phyloP scores from a whole-genome alignment of 2,888 invertebrate species.

The Eurois occulta region DNA sequence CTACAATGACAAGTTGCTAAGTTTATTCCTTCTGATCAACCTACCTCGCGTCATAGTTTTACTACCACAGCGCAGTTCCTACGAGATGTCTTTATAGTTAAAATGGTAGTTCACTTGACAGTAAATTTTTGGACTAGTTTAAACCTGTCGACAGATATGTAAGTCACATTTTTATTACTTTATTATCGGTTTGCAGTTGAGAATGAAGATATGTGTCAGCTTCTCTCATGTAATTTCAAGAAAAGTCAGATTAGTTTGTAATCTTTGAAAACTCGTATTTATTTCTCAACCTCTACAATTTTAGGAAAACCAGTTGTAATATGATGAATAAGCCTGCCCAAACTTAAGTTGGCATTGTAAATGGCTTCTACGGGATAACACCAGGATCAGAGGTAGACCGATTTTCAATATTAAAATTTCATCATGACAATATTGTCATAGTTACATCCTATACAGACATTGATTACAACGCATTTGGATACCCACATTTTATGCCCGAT shows the following conservation, averaged over 20 bases:
- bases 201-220: slow-evolving; percentile 38
- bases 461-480: not conserved
- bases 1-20: not conserved
- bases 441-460: not conserved
- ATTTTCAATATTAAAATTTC: not conserved
- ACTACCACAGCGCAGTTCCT: slow-evolving; percentile 48
- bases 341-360: not conserved
- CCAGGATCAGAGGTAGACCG: not conserved
- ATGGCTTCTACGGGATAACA: not conserved
- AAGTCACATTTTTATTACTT: slow-evolving; percentile 65
- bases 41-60: slow-evolving; percentile 31
- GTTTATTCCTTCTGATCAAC: slow-evolving; percentile 26
- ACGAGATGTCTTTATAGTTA: slow-evolving; percentile 57
- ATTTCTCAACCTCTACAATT: not conserved
- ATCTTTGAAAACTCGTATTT: slow-evolving; percentile 4
- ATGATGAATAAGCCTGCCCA: too few species aligned
- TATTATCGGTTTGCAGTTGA: slow-evolving; percentile 49
- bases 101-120: slow-evolving; percentile 58
- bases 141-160: slow-evolving; percentile 62
- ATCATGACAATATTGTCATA: not conserved
- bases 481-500: too few species aligned
- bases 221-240: slow-evolving; percentile 3
- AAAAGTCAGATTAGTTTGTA: not conserved
- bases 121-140: slow-evolving; percentile 67
- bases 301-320: not conserved